Evolutionary conservation across 2,797 vertebrate species (phyloP).

Genomic region (Helicolenus hilgendorfi): DNA sequence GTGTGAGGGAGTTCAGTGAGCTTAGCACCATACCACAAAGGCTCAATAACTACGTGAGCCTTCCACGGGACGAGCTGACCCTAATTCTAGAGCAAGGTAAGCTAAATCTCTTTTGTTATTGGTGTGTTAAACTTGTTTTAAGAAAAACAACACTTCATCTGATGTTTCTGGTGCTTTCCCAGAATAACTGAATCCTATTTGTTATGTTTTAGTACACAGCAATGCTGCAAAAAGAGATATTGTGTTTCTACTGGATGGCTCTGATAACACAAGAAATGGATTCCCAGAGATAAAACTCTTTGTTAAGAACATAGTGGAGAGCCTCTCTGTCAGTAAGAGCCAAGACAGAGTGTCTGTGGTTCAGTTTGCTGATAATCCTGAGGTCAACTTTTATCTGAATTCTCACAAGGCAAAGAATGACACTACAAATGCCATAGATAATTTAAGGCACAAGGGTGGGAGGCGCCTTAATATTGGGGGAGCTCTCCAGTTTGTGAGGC

Average conservation of each 20-base stretch:
- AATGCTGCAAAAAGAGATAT: slow-evolving; percentile 91
- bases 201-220: slow-evolving; percentile 80
- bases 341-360: slow-evolving; percentile 92
- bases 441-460: slow-evolving; percentile 91
- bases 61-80: slow-evolving; percentile 75
- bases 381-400: slow-evolving; percentile 92
- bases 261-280: slow-evolving; percentile 91
- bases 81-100: slow-evolving; percentile 84
- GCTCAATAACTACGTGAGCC: slow-evolving; percentile 87
- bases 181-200: slow-evolving; percentile 59
- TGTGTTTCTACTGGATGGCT: slow-evolving; percentile 95
- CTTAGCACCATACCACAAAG: slow-evolving; percentile 82
- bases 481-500: slow-evolving; percentile 93
- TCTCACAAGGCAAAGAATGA: slow-evolving; percentile 89
- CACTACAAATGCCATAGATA: slow-evolving; percentile 84
- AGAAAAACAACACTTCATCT: slow-evolving; percentile 6
- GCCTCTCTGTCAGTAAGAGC: slow-evolving; percentile 89
- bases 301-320: slow-evolving; percentile 92
- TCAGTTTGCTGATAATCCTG: slow-evolving; percentile 92
- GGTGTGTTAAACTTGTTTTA: not conserved
- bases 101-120: slow-evolving; percentile 39
- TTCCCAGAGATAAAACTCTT: slow-evolving; percentile 92
- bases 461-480: slow-evolving; percentile 90
- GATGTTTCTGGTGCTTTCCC: slow-evolving; percentile 11
- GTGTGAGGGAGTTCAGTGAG: slow-evolving; percentile 89